Evolutionary conservation across 2,113 vertebrate species (phyloP).

Genomic region (Cardinalis cardinalis): DNA sequence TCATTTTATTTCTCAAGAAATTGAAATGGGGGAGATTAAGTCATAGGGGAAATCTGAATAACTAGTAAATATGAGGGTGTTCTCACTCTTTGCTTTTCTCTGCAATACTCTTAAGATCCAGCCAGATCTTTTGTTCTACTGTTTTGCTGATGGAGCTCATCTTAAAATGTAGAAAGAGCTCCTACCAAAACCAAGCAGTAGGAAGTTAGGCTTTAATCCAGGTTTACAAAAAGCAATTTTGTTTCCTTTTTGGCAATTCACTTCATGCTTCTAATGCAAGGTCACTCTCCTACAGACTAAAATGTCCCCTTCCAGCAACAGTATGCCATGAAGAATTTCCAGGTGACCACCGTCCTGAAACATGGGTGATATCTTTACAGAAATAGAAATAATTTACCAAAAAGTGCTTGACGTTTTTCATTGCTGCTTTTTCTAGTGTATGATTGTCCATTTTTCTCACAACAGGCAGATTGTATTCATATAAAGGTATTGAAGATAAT

Average conservation of each 20-base stretch:
- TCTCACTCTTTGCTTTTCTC: background rate
- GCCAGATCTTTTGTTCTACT: background rate
- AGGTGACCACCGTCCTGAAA: background rate
- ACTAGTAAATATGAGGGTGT: background rate
- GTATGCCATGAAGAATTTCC: background rate
- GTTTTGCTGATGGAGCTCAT: background rate
- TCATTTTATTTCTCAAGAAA: background rate
- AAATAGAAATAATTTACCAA: background rate
- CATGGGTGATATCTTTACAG: background rate
- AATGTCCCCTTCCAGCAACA: background rate
- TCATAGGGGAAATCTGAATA: background rate
- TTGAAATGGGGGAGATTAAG: background rate
- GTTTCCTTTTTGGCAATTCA: background rate
- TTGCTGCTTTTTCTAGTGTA: background rate
- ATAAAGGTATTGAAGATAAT: background rate
- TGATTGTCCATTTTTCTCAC: background rate
- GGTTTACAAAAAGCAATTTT: slow-evolving; percentile 8
- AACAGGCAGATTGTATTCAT: background rate
- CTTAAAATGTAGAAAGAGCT: background rate
- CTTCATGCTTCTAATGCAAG: background rate
- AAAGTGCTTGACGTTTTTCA: background rate
- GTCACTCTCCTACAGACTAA: background rate
- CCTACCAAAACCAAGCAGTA: background rate
- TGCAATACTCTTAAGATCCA: background rate
- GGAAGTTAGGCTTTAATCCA: background rate